A percentile compares a stretch with the other conserved stretches of the same genome.
phyloP scores from a whole-genome alignment of 2,113 vertebrate genomes.

The Vombatus ursinus region DNA sequence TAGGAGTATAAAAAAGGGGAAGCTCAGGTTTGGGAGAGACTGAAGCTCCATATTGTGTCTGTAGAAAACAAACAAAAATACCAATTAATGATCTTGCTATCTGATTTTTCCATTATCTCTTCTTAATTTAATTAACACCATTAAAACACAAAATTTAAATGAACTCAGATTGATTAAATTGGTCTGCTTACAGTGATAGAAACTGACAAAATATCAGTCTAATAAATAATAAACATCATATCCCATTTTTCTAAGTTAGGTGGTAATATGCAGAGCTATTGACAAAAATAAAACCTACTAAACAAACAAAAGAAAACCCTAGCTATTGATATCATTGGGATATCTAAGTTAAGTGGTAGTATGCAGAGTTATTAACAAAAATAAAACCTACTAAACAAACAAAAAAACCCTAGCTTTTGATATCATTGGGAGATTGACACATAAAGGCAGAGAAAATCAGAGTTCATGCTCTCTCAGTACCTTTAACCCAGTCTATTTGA shows the following conservation, averaged over 20 bases:
- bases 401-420: not conserved
- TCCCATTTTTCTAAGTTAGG: conserved; percentile 7
- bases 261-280: not conserved
- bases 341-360: conserved; percentile 4
- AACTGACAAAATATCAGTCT: not conserved
- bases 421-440: conserved; percentile 29
- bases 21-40: conserved; percentile 85
- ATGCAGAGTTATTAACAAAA: not conserved
- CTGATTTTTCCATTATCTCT: conserved; percentile 14
- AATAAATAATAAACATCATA: not conserved
- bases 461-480: conserved; percentile 23
- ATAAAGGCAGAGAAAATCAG: conserved; percentile 15
- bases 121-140: not conserved
- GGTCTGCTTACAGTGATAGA: conserved; percentile 36
- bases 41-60: conserved; percentile 85
- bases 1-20: conserved; percentile 90
- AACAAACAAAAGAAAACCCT: conserved; percentile 9
- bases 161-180: not conserved
- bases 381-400: conserved; percentile 46
- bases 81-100: not conserved
- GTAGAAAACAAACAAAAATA: conserved; percentile 50
- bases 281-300: conserved; percentile 45
- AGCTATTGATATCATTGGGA: conserved; percentile 12
- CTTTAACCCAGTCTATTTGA: not conserved
- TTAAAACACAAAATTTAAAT: not conserved